A percentile compares a stretch with the other conserved stretches of the same genome.
Evolutionary conservation across 2,797 vertebrate genomes (phyloP).

Genomic region (Apogon hyalosoma): DNA sequence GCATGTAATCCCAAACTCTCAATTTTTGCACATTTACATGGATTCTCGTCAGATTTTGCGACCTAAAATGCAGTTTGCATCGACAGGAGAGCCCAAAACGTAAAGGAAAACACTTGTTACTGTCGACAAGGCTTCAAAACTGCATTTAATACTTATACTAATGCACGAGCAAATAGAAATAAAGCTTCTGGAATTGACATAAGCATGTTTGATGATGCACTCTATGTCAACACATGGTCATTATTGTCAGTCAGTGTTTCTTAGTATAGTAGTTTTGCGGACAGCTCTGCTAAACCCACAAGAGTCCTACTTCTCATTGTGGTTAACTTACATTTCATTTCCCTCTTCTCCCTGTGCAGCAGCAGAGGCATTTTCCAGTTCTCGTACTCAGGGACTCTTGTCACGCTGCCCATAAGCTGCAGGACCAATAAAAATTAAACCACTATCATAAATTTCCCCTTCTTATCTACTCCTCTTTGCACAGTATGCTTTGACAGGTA

Average conservation of each 20-base stretch:
- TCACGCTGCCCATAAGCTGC: constrained; percentile 51
- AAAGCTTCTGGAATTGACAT: too few species aligned
- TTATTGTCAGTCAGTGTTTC: constrained; percentile 3
- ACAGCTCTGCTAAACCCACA: background rate
- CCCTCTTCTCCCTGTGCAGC: constrained; percentile 17
- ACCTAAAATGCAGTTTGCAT: too few species aligned
- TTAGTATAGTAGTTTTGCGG: background rate
- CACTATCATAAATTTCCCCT: constrained; percentile 52
- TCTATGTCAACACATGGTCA: background rate
- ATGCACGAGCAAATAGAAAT: too few species aligned
- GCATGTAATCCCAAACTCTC: too few species aligned
- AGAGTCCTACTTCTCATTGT: constrained; percentile 1
- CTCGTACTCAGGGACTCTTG: constrained; percentile 29
- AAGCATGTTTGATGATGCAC: too few species aligned
- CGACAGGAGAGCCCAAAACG: too few species aligned
- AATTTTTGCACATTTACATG: too few species aligned
- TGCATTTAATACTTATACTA: too few species aligned
- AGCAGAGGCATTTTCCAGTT: constrained; percentile 34
- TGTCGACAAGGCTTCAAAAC: too few species aligned
- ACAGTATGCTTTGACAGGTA: constrained; percentile 41
- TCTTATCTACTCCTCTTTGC: constrained; percentile 51
- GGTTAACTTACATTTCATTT: constrained; percentile 23
- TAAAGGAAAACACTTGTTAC: too few species aligned
- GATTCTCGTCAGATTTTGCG: too few species aligned
- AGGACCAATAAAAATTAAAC: constrained; percentile 66